Conservation (phyloP, 2,113 vertebrate genomes). For the Phaethon lepturus region DNA sequence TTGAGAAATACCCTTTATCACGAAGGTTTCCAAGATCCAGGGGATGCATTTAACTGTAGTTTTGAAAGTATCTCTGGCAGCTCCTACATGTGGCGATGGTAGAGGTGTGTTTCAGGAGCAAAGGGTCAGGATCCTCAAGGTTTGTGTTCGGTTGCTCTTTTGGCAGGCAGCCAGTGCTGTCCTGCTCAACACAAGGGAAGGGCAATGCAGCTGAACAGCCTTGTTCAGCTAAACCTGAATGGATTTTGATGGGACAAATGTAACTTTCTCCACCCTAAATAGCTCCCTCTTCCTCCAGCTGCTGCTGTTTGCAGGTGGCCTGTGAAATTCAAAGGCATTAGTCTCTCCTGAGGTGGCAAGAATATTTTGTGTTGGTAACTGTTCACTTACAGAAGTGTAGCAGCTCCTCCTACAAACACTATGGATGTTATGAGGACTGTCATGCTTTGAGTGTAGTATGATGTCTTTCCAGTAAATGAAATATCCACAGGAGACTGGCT, state of each 20-base stretch:
- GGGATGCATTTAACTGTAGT: background rate
- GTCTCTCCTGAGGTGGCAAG: background rate
- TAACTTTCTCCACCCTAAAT: background rate
- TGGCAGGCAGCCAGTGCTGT: background rate
- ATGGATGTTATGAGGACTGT: background rate
- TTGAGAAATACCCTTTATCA: background rate
- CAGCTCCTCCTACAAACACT: background rate
- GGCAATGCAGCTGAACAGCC: background rate
- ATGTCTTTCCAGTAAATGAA: conserved; percentile 24
- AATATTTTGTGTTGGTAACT: background rate
- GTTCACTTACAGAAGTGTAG: background rate
- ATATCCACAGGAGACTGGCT: background rate
- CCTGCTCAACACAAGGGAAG: background rate
- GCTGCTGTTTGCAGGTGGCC: background rate
- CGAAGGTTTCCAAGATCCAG: background rate
- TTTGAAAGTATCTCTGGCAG: background rate
- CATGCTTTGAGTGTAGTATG: conserved; percentile 2
- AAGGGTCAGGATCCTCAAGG: background rate
- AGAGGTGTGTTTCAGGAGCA: background rate
- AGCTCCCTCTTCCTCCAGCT: background rate
- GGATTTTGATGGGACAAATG: background rate
- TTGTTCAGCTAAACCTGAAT: background rate
- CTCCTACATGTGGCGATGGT: background rate
- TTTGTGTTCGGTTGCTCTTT: background rate
- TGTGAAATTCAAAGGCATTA: background rate